phyloP scores from a whole-genome alignment of 2,888 invertebrate genomes.

The Argynnis bischoffii region DNA sequence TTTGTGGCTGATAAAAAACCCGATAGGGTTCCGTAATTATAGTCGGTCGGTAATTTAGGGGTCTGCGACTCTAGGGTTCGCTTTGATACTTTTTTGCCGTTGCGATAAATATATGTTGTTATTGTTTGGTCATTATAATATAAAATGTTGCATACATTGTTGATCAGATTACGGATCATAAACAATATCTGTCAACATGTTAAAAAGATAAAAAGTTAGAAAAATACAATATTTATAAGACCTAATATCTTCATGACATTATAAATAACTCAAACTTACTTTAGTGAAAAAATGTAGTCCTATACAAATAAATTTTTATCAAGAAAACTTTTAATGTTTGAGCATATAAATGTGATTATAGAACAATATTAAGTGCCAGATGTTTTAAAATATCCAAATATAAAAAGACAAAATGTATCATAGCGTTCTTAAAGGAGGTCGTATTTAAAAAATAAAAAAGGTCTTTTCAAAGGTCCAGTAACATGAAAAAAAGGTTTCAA shows the following conservation, averaged over 20 bases:
- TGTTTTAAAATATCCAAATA: slow-evolving; percentile 25
- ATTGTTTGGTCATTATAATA: slow-evolving; percentile 35
- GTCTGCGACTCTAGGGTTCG: slow-evolving; percentile 53
- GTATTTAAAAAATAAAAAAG: slow-evolving; percentile 53
- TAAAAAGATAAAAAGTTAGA: no score
- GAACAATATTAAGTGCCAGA: not conserved
- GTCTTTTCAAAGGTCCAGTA: slow-evolving; percentile 63
- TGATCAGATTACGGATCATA: not conserved
- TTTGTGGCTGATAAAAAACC: slow-evolving; percentile 72
- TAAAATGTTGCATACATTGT: not conserved
- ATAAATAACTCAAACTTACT: no score
- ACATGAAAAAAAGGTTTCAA: slow-evolving; percentile 24
- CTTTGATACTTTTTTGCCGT: slow-evolving; percentile 53
- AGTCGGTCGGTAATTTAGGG: slow-evolving; percentile 66
- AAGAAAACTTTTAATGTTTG: not conserved
- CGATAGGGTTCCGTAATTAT: slow-evolving; percentile 65
- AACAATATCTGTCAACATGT: not conserved
- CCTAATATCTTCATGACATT: no score
- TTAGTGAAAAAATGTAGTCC: no score
- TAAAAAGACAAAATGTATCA: slow-evolving; percentile 38
- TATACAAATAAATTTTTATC: not conserved
- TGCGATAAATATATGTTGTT: slow-evolving; percentile 46
- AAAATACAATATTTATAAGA: no score
- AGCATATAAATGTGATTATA: not conserved
- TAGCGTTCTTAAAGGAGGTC: slow-evolving; percentile 40